Conservation (phyloP, 2,113 vertebrate genomes). For the Abramis brama region DNA sequence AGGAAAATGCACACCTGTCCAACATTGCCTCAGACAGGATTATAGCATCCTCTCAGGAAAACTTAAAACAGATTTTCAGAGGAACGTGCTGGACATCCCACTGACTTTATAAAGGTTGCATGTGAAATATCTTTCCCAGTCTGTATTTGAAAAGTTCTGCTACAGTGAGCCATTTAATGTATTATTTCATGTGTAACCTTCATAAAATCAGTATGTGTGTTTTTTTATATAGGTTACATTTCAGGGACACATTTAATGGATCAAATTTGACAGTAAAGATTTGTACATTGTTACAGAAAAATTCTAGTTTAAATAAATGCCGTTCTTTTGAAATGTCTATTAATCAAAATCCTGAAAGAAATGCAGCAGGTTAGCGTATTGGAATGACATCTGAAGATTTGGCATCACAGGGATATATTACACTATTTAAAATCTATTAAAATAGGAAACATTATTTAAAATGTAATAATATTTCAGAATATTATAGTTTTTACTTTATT, state of each 20-base stretch:
- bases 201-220: background rate
- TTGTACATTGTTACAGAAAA: background rate
- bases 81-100: background rate
- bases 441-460: background rate
- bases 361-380: background rate
- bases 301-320: background rate
- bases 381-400: background rate
- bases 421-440: too few species aligned
- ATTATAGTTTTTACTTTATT: background rate
- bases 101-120: background rate
- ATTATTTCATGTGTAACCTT: background rate
- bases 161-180: background rate
- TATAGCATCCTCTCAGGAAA: constrained; percentile 29
- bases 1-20: background rate
- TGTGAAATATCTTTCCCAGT: constrained; percentile 1
- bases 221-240: too few species aligned
- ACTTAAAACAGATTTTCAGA: constrained; percentile 23
- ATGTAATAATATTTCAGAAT: background rate
- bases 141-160: background rate
- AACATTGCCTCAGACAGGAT: constrained; percentile 19
- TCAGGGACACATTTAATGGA: background rate
- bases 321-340: background rate
- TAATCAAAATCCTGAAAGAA: background rate
- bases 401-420: background rate
- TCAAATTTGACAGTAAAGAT: background rate